Evolutionary conservation across 2,888 invertebrate species (phyloP).

Genomic region (Seira ritae): DNA sequence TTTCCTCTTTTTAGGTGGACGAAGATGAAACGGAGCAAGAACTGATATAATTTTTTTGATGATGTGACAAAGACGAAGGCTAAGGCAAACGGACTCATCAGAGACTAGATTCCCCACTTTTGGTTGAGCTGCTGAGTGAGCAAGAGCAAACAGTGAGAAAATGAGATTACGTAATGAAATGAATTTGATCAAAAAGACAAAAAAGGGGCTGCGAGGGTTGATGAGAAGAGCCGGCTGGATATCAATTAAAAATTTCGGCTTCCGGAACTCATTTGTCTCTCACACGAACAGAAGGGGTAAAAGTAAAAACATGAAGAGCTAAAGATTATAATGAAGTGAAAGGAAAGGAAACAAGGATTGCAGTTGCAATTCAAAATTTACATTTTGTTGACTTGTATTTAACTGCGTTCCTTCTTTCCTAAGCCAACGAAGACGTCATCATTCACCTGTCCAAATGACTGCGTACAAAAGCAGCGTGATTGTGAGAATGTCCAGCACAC

Average conservation of each 20-base stretch:
- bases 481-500: too few species aligned
- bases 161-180: neutral
- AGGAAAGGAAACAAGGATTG: too few species aligned
- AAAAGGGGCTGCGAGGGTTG: neutral
- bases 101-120: neutral
- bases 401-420: too few species aligned
- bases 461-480: too few species aligned
- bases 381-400: too few species aligned
- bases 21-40: conserved; percentile 14
- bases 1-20: conserved; percentile 28
- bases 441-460: neutral
- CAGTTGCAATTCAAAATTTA: neutral
- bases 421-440: neutral
- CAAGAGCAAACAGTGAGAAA: conserved; percentile 19
- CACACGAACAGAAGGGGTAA: conserved; percentile 1
- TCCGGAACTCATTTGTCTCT: conserved; percentile 51
- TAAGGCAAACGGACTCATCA: too few species aligned
- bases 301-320: neutral
- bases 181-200: conserved; percentile 17
- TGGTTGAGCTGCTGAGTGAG: conserved; percentile 36
- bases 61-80: conserved; percentile 1
- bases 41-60: conserved; percentile 9
- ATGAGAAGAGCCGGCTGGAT: conserved; percentile 45
- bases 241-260: conserved; percentile 46
- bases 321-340: too few species aligned